Conservation (phyloP, 2,888 invertebrate genomes). For the Ophion obscuratus region DNA sequence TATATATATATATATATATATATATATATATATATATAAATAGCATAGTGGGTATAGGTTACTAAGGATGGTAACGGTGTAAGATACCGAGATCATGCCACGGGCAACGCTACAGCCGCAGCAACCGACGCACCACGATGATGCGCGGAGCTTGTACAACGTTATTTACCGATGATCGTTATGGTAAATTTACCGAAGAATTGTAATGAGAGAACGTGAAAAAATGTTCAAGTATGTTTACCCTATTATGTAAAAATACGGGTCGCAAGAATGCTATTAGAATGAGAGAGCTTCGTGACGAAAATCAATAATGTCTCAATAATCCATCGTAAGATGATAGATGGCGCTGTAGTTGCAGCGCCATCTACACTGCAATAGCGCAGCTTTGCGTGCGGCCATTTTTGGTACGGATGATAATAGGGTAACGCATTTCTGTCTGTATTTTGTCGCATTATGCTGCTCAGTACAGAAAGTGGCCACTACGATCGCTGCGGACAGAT, state of each 20-base stretch:
- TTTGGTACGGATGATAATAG: no score
- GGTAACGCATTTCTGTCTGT: no score
- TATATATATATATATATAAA: not conserved
- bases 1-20: not conserved
- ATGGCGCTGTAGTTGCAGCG: no score
- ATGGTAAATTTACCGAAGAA: slow-evolving; percentile 21
- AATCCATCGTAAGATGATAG: no score
- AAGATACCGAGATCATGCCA: slow-evolving; percentile 34
- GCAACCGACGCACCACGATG: slow-evolving; percentile 12
- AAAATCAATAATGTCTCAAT: no score
- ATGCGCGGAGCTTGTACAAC: not conserved
- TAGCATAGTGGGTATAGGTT: slow-evolving; percentile 2
- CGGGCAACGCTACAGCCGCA: slow-evolving; percentile 39
- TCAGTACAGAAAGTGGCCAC: no score
- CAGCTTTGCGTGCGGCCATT: no score
- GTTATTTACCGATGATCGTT: slow-evolving; percentile 31
- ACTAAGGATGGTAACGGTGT: slow-evolving; percentile 13
- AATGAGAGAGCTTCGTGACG: not conserved
- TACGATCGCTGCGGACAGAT: no score
- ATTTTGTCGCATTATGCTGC: no score
- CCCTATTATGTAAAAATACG: slow-evolving; percentile 12
- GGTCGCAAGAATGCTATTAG: not conserved
- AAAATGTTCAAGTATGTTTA: slow-evolving; percentile 7
- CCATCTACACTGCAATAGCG: no score
- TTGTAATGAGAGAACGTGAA: slow-evolving; percentile 21